Conservation (phyloP, 2,113 vertebrate species). For the Hiodon alosoides region DNA sequence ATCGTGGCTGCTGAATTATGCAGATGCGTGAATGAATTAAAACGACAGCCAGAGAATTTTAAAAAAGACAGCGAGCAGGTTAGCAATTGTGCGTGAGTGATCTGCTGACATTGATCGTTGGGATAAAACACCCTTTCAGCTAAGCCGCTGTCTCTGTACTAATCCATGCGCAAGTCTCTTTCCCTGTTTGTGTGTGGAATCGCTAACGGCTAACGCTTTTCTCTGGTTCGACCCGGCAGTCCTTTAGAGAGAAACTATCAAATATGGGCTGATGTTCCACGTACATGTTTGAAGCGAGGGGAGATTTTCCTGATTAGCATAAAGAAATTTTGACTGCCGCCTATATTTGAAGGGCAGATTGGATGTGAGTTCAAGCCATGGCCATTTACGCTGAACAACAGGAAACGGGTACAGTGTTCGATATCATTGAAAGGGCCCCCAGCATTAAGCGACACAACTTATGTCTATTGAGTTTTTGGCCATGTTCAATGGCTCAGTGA, state of each 20-base stretch:
- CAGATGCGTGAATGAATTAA: slow-evolving; percentile 13
- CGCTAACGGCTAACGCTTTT: background rate
- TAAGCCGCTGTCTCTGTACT: slow-evolving; percentile 1
- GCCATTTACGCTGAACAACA: slow-evolving; percentile 36
- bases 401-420: slow-evolving; percentile 49
- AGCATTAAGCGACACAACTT: slow-evolving; percentile 5
- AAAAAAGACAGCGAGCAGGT: background rate
- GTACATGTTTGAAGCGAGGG: background rate
- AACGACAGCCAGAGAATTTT: background rate
- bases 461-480: slow-evolving; percentile 4
- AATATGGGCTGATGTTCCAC: slow-evolving; percentile 9
- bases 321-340: background rate
- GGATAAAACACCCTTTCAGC: background rate
- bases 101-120: background rate
- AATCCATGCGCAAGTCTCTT: background rate
- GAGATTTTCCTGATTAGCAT: background rate
- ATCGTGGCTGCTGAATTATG: slow-evolving; percentile 4
- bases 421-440: slow-evolving; percentile 24
- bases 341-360: slow-evolving; percentile 32
- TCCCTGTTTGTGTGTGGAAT: background rate
- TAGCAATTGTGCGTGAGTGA: background rate
- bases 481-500: background rate
- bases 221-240: background rate
- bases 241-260: background rate
- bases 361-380: slow-evolving; percentile 40